Conservation (phyloP, 2,797 vertebrate genomes). For the Lemur catta region DNA sequence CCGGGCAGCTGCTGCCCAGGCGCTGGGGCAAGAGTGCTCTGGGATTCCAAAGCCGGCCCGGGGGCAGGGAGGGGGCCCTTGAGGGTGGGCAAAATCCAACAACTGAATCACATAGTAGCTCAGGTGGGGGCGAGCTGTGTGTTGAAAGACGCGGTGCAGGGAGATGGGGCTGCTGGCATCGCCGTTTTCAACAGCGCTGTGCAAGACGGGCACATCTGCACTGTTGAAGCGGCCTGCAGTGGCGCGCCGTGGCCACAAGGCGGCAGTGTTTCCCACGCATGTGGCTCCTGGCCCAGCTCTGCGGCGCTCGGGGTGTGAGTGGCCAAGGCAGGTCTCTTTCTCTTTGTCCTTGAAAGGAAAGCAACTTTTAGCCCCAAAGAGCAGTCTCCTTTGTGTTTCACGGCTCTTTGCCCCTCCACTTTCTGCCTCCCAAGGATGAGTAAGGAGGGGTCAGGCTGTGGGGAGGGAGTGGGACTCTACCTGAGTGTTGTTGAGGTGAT, state of each 20-base stretch:
- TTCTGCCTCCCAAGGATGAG: neutral
- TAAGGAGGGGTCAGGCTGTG: neutral
- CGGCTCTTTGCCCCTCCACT: neutral
- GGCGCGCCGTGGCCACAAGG: neutral
- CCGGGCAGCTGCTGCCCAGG: neutral
- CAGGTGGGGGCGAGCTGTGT: neutral
- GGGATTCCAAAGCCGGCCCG: neutral
- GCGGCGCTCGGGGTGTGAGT: fast-evolving
- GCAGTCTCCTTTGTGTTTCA: neutral
- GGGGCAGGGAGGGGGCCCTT: neutral
- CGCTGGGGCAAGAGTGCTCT: fast-evolving
- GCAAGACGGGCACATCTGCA: no score
- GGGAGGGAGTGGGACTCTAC: neutral
- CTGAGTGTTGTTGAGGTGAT: neutral
- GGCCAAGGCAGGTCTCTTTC: neutral
- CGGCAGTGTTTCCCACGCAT: neutral
- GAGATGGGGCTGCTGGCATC: fast-evolving
- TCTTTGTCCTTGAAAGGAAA: slow-evolving; percentile 22
- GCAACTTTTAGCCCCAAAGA: neutral
- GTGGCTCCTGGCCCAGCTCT: fast-evolving
- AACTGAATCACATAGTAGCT: no score
- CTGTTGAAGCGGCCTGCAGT: neutral
- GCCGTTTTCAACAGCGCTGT: neutral
- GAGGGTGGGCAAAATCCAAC: neutral
- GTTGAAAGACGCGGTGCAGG: no score